A percentile compares a stretch with the other conserved stretches of the same genome.
Conservation (phyloP, 2,113 vertebrate genomes). For the Nothoprocta perdicaria region DNA sequence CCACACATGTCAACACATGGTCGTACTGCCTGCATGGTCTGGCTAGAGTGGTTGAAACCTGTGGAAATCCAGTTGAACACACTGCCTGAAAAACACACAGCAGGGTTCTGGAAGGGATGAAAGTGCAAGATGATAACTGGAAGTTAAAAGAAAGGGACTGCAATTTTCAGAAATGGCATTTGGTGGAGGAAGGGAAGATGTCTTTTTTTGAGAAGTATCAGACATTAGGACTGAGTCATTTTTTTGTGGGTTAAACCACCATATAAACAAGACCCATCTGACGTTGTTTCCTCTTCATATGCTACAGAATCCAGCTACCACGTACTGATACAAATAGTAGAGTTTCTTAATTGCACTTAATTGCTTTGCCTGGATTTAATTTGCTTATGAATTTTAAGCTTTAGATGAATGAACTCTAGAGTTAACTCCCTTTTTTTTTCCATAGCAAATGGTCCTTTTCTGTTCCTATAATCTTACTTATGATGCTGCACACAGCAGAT, state of each 20-base stretch:
- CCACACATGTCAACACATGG: no score
- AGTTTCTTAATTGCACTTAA: background rate
- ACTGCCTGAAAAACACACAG: background rate
- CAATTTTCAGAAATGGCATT: background rate
- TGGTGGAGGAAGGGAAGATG: background rate
- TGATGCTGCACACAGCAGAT: background rate
- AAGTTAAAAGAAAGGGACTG: background rate
- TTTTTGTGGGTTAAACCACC: background rate
- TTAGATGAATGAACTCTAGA: background rate
- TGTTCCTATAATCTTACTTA: background rate
- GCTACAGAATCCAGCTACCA: background rate
- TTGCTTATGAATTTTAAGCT: background rate
- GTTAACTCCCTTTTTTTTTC: background rate
- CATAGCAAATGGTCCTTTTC: background rate
- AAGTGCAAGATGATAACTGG: background rate
- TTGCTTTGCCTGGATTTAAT: background rate
- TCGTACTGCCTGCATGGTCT: background rate
- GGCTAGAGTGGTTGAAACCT: background rate
- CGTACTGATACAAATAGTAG: background rate
- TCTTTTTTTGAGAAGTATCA: background rate
- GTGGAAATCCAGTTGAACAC: background rate
- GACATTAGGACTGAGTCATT: background rate
- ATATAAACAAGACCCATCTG: background rate
- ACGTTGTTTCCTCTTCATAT: background rate
- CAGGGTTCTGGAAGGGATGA: background rate